Base-by-base conservation (phyloP, 1,140 invertebrate genomes). In the Chironomus striatipennis region DNA sequence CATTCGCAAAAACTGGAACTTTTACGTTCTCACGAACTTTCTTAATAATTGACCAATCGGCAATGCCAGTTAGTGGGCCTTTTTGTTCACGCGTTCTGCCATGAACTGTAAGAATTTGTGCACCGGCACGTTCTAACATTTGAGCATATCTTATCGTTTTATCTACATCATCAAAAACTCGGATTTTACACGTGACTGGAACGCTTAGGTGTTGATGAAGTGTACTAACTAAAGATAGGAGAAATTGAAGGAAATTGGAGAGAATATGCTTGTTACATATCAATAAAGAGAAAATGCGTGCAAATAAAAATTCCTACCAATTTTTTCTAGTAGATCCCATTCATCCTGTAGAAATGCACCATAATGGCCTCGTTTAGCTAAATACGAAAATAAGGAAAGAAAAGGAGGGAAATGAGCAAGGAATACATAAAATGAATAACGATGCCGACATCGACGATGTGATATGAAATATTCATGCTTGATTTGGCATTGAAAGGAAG, bases 1-100 rank as follows among this genome's bases (percentile, higher is more conserved):
- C 98, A 86, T 99, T 99, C 6, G 97, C 96, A 80, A 99, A 90
- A 75, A 99, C 93, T 21, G 98, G 97, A 78, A 99, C 92, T 75
- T 88, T 90, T 7, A 98, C 88, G 75, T 88, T 88, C 77, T 95
- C 86, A 78, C 94, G 94, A 17, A 99, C 91, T 77, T 91, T 94
- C 83, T 90, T 92, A 73, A 99, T 97, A 80, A 96, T 91, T 77
- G 89, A 85, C 98, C 98, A 99, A 83, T 92, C 92, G 24, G 98
- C 97, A 74, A 98, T 79, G 21, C 98, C 98, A 9, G 98, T 99
- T 0, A 94, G 83, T 4, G 91, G 90, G 73, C 98, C 98, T 83
- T 98, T 98, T 85, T 98, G 96, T 77, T 99, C 96, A 76, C 94
- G 87, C 0, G 94, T 98, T 76, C 98, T 85, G 0, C 98, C 98